These are phyloP conservation scores for Phylloscopus collybita DNA, from an alignment of 2,797 vertebrate species.

Conservation along the genomic window DNA sequence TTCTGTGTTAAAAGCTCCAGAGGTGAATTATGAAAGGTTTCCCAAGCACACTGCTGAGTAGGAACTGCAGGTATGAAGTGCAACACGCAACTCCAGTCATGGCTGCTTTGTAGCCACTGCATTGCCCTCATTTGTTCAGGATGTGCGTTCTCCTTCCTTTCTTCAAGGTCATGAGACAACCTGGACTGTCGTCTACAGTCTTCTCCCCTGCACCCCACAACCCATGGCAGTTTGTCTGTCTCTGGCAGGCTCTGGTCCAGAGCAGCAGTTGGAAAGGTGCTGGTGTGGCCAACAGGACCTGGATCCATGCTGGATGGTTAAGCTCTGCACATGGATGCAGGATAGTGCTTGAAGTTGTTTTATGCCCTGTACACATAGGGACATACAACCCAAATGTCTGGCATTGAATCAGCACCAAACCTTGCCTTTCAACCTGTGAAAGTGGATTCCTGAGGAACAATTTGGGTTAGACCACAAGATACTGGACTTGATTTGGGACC, in stretches of 20 bases:
- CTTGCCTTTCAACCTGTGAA: neutral
- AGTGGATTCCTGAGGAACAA: neutral
- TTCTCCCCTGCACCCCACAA: neutral
- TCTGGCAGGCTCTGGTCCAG: neutral
- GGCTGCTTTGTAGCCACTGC: neutral
- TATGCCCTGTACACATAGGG: neutral
- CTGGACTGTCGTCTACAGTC: neutral
- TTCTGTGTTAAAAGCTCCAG: neutral
- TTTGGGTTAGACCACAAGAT: neutral
- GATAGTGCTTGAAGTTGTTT: neutral
- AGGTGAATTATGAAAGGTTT: neutral
- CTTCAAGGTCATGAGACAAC: neutral
- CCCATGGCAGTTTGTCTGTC: neutral
- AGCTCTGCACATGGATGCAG: neutral
- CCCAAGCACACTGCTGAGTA: neutral
- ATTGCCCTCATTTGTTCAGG: neutral
- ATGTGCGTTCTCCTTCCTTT: neutral
- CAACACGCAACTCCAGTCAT: fast-evolving
- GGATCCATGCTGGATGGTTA: neutral
- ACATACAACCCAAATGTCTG: fast-evolving
- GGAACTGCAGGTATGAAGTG: neutral
- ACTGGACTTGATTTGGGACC: neutral
- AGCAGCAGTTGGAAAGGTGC: neutral
- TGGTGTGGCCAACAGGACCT: neutral
- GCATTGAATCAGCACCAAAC: neutral